phyloP scores from a whole-genome alignment of 1,140 invertebrate genomes.

The Nasonia giraulti region DNA sequence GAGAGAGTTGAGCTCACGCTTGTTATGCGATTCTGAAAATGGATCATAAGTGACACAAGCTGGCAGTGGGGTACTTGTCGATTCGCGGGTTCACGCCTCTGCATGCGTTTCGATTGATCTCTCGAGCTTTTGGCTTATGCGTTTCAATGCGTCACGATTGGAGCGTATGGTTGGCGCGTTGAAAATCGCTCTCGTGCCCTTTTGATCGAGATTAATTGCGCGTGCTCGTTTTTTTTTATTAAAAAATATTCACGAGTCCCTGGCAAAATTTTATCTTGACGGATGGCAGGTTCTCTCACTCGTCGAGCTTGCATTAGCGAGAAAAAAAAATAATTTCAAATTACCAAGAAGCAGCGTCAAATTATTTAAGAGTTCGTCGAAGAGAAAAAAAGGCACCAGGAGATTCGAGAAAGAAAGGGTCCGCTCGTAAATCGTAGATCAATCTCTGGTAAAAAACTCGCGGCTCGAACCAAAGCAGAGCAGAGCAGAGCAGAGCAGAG shows the following conservation, averaged over 20 bases:
- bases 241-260: too few species aligned
- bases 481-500: too few species aligned
- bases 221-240: too few species aligned
- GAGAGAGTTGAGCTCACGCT: neutral
- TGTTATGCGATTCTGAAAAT: neutral
- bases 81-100: neutral
- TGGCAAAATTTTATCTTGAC: too few species aligned
- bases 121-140: neutral
- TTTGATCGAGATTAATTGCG: too few species aligned
- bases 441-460: neutral
- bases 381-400: neutral
- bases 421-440: conserved; percentile 29
- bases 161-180: neutral
- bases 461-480: neutral
- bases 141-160: neutral
- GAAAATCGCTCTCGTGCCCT: neutral
- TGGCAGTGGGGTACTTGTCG: too few species aligned
- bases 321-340: too few species aligned
- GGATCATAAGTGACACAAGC: neutral
- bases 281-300: too few species aligned
- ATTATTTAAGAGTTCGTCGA: neutral
- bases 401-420: neutral
- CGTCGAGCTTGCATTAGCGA: too few species aligned
- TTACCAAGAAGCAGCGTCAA: neutral
- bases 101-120: neutral